Percentiles rank a stretch among this genome's conserved stretches.
phyloP scores from a whole-genome alignment of 2,797 vertebrate genomes.

The Rhinogobio ventralis region DNA sequence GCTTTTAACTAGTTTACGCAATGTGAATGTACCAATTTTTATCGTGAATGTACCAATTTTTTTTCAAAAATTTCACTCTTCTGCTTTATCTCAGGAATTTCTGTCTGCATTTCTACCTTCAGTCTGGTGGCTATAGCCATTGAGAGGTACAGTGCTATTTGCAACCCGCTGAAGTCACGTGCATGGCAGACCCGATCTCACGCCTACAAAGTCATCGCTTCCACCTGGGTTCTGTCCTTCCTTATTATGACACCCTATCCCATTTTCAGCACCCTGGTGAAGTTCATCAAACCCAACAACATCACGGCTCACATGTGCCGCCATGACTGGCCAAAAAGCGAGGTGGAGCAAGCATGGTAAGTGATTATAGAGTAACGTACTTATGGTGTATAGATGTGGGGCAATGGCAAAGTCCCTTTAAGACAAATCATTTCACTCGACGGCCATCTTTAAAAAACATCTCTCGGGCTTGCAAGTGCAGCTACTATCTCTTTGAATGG shows the following conservation, averaged over 20 bases:
- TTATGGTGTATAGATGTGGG: not conserved
- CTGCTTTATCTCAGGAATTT: constrained; percentile 81
- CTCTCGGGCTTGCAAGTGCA: no score
- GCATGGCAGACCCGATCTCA: constrained; percentile 98
- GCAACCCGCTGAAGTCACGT: constrained; percentile 91
- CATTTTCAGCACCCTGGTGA: constrained; percentile 81
- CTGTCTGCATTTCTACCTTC: constrained; percentile 95
- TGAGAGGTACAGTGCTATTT: constrained; percentile 96
- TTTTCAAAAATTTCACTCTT: not conserved
- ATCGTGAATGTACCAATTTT: not conserved
- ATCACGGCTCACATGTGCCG: constrained; percentile 80
- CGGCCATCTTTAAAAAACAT: no score
- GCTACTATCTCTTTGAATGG: no score
- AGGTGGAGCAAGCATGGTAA: constrained; percentile 87
- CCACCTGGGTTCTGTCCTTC: constrained; percentile 89
- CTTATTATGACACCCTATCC: constrained; percentile 94
- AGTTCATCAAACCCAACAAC: constrained; percentile 63
- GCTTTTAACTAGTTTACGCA: not conserved
- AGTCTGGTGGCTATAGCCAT: constrained; percentile 95
- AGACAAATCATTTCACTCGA: no score
- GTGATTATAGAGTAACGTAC: constrained; percentile 48
- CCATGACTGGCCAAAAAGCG: constrained; percentile 82
- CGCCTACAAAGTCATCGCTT: constrained; percentile 88
- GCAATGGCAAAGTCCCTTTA: no score
- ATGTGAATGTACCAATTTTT: not conserved